Evolutionary conservation across 2,888 invertebrate genomes (phyloP).

Genomic region (Fabriciana adippe): DNA sequence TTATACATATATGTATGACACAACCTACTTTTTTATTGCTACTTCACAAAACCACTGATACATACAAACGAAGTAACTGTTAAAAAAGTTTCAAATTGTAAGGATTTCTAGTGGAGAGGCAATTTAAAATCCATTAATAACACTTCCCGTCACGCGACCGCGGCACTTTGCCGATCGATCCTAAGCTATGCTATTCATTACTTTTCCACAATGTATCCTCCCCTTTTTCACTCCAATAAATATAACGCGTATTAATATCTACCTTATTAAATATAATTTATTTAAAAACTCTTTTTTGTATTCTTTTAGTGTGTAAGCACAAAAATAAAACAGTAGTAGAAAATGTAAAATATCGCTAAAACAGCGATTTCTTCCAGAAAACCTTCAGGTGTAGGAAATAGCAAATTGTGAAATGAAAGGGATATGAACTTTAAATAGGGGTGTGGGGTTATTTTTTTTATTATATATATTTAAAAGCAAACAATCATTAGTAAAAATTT

Average conservation of each 20-base stretch:
- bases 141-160: conserved; percentile 31
- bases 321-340: no score
- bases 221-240: conserved; percentile 3
- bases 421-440: no score
- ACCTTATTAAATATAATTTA: background rate
- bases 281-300: background rate
- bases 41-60: background rate
- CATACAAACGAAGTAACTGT: background rate
- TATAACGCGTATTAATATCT: background rate
- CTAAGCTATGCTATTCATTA: conserved; percentile 30
- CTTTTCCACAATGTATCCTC: conserved; percentile 4
- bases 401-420: no score
- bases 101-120: conserved; percentile 27
- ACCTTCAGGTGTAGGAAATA: no score
- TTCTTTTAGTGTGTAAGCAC: background rate
- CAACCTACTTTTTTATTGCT: no score
- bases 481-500: no score
- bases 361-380: no score
- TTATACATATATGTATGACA: no score
- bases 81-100: conserved; percentile 21
- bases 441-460: no score
- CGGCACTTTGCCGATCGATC: conserved; percentile 25
- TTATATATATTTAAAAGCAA: no score
- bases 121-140: conserved; percentile 42
- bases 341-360: no score